Conservation (phyloP, 2,113 vertebrate genomes). For the Muntiacus reevesi region DNA sequence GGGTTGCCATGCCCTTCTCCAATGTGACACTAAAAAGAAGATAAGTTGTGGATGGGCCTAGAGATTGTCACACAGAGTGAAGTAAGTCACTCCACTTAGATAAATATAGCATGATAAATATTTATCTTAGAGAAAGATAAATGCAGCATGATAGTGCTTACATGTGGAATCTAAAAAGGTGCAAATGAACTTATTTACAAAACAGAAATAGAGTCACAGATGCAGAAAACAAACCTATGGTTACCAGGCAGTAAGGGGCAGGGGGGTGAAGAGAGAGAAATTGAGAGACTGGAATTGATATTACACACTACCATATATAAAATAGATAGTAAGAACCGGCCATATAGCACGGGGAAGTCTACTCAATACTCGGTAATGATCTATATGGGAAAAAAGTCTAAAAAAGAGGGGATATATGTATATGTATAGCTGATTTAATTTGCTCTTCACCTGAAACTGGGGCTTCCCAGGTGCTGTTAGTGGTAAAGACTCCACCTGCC, state of each 20-base stretch:
- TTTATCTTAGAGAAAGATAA: background rate
- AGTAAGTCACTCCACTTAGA: background rate
- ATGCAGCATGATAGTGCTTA: no score
- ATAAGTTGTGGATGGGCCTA: background rate
- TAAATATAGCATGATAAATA: background rate
- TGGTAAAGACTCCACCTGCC: background rate
- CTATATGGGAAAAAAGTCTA: background rate
- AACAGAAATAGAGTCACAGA: background rate
- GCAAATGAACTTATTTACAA: background rate
- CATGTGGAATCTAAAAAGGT: background rate
- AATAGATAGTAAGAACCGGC: background rate
- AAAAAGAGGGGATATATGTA: background rate
- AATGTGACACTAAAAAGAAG: background rate
- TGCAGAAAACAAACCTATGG: background rate
- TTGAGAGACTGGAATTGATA: background rate
- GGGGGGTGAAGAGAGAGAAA: background rate
- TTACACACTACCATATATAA: background rate
- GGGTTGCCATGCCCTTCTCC: background rate
- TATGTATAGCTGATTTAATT: background rate
- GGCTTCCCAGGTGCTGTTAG: background rate
- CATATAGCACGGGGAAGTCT: background rate
- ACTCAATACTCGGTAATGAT: background rate
- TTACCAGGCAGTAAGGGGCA: background rate
- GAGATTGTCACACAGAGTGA: background rate
- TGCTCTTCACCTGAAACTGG: background rate